A percentile compares a stretch with the other conserved stretches of the same genome.
Conservation (phyloP, 2,113 vertebrate species). For the Notothenia coriiceps region DNA sequence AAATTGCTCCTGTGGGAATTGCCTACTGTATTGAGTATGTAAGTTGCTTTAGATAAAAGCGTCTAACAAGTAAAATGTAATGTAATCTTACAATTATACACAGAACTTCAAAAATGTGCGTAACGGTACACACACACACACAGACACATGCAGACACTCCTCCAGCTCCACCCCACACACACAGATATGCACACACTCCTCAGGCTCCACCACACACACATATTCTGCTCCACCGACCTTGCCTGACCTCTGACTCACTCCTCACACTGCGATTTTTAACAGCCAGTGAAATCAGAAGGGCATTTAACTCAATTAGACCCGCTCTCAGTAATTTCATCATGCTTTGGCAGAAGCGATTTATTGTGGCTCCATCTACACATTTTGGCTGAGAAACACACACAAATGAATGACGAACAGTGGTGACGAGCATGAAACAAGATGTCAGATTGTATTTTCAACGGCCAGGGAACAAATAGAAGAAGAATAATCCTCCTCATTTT, state of each 20-base stretch:
- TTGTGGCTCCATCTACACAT: neutral
- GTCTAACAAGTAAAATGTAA: no score
- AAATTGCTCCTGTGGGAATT: no score
- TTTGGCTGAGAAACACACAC: neutral
- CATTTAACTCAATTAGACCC: neutral
- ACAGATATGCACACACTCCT: neutral
- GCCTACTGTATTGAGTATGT: no score
- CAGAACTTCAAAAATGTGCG: neutral
- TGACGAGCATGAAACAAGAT: neutral
- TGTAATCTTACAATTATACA: neutral
- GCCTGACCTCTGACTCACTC: constrained; percentile 10
- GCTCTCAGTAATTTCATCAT: neutral
- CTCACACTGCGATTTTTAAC: neutral
- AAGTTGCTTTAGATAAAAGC: no score
- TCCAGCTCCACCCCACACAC: neutral
- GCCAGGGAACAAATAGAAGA: neutral
- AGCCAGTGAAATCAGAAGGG: neutral
- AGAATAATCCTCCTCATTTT: neutral
- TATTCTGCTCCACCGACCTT: neutral
- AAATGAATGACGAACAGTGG: neutral
- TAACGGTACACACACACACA: neutral
- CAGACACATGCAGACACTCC: neutral
- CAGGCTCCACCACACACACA: neutral
- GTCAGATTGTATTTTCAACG: neutral
- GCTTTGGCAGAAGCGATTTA: neutral